Base-by-base conservation (phyloP, 2,888 invertebrate species). In the Amiota communis region DNA sequence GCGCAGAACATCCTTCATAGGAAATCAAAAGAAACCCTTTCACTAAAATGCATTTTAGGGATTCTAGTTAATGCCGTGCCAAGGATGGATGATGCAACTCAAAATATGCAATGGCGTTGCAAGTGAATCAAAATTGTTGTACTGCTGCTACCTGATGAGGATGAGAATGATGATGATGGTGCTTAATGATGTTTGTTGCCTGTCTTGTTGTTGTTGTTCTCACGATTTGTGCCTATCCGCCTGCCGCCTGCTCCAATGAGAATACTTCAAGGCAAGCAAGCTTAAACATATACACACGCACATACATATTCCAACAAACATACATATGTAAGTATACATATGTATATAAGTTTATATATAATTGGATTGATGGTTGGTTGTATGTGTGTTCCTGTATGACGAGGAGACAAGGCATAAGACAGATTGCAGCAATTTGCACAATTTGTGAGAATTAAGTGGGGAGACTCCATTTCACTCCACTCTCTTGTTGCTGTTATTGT, bases 401-500 rank as follows among this genome's bases (percentile, higher is more conserved):
- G 63, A 13, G 36, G 63, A 23, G 36, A 63, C 13, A 15, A 68
- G 36, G 51, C 67, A 11, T 23, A 51, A 68, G 67, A 68, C 47
- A 17, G 67, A 68, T 68, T 68, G 67, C 51, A 12, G 51, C 67
- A 68, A 68, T 68, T 68, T 68, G 49, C 51, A 69, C 64, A 64
- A 69, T 72, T 72, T 69, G 53, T 13, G 57, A 17, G 68, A 68
- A 73, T 73, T 73, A 73, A 73, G 70, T 70, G 72, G 65, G 73
- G 64, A 64, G 56, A 51, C 64, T 8, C 23, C 64, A 48, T 53
- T 53, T 8, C 15, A 13, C 12, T 46, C 4, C 15, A 13, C 12
- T 46, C 11, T 65, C 51, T 81, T 84, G 83, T 82, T 69, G 12
- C 76, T 71, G n/a, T n/a, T n/a, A n/a, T 81, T 84, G 82, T 82